Evolutionary conservation across 2,113 vertebrate genomes (phyloP).

Genomic region (Syrmaticus mikado): DNA sequence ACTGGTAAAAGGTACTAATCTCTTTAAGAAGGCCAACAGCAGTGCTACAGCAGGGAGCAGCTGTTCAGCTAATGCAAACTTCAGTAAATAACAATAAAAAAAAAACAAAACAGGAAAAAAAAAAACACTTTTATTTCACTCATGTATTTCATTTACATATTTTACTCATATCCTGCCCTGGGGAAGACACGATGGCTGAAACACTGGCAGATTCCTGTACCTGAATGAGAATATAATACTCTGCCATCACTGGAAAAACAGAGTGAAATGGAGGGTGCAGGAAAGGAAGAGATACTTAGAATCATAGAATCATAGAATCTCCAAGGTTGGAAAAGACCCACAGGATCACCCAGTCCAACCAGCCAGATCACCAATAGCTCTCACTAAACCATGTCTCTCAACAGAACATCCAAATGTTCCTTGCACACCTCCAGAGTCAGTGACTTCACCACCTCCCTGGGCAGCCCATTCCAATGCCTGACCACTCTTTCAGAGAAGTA

Average conservation of each 20-base stretch:
- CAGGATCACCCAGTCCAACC: too few species aligned
- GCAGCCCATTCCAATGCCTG: too few species aligned
- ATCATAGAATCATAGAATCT: too few species aligned
- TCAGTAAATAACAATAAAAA: not conserved
- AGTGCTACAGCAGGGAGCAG: not conserved
- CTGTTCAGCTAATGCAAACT: not conserved
- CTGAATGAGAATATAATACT: slow-evolving; percentile 66
- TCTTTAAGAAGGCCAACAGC: slow-evolving; percentile 30
- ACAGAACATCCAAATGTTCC: too few species aligned
- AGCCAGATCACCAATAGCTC: too few species aligned
- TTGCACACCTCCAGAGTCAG: too few species aligned
- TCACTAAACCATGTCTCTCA: too few species aligned
- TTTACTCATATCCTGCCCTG: slow-evolving; percentile 47
- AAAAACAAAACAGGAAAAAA: too few species aligned
- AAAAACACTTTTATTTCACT: not conserved
- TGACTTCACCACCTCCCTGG: too few species aligned
- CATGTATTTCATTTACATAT: slow-evolving; percentile 60
- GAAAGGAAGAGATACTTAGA: not conserved
- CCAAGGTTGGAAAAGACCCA: too few species aligned
- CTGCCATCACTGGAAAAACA: slow-evolving; percentile 41
- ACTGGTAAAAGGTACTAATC: slow-evolving; percentile 11
- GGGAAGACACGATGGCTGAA: slow-evolving; percentile 65
- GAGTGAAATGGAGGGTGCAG: slow-evolving; percentile 10
- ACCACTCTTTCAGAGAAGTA: too few species aligned
- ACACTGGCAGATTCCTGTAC: slow-evolving; percentile 33